A percentile compares a stretch with the other conserved stretches of the same genome.
Conservation (phyloP, 1,140 invertebrate species). For the Batillaria attramentaria region DNA sequence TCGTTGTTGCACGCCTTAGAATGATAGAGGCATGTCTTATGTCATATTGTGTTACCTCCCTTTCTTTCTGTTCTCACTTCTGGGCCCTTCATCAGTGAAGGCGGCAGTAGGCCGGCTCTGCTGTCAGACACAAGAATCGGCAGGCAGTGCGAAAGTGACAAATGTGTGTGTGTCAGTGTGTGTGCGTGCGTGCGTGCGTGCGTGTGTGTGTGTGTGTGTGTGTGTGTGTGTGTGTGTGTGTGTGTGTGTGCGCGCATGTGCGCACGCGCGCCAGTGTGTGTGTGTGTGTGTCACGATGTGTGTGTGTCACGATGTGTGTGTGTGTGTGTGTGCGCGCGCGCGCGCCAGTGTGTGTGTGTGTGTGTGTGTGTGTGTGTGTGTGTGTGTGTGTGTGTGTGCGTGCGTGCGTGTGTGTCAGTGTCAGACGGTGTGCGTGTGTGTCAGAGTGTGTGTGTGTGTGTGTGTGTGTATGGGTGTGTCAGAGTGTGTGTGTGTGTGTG, state of each 20-base stretch:
- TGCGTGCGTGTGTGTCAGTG: neutral
- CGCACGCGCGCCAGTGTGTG: neutral
- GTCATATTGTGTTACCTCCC: too few species aligned
- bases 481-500: constrained; percentile 10
- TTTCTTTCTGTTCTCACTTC: neutral
- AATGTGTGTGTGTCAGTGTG: neutral
- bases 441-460: neutral
- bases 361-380: neutral
- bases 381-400: neutral
- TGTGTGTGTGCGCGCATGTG: constrained; percentile 5
- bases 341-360: constrained; percentile 6
- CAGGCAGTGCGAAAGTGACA: neutral
- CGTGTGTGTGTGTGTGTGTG: constrained; percentile 1
- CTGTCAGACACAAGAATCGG: neutral
- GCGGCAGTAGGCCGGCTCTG: too few species aligned
- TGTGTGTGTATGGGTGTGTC: constrained; percentile 7
- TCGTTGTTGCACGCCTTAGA: too few species aligned
- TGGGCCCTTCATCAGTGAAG: too few species aligned
- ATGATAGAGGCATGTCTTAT: too few species aligned
- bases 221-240: constrained; percentile 16
- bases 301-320: neutral
- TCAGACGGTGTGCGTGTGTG: neutral
- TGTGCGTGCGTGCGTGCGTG: neutral
- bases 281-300: neutral
- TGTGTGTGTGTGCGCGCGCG: constrained; percentile 6